Evolutionary conservation across 1,140 invertebrate genomes (phyloP), one percentile per base, ranked within the genome.

Genomic region (Drosophila orosa): DNA sequence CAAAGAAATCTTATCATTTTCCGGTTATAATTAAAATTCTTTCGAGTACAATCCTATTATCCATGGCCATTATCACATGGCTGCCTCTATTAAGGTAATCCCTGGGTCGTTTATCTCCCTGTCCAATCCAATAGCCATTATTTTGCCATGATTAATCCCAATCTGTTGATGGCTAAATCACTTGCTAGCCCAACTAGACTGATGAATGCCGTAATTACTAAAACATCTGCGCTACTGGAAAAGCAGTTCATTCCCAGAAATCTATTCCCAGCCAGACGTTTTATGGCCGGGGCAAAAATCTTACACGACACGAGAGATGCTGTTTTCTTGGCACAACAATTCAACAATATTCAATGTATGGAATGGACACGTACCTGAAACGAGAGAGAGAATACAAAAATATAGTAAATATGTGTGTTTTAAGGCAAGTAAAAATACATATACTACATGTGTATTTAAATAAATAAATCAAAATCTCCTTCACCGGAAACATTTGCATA

Each of bases 151-250:
- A 74, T 74, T 69, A 58, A 55, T 63, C 67, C 72, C 37, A 63
- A 74, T 74, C 39, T 50, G 69, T 57, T 74, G 72, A 74, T 74
- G 69, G 69, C 69, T 56, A 56, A 63, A 75, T 67, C 37, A 48
- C 47, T 75, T 52, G 72, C 52, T 39, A 52, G 54, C 57, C 48
- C 47, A 58, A 75, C 60, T 59, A 76, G 54, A 40, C 35, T 59
- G 61, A 75, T 74, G 60, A 56, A 76, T 67, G 63, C 50, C 62
- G 72, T 76, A 76, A 76, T 76, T 76, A 67, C 72, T 67, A 47
- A 54, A 76, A 76, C 73, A 67, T 67, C 55, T 54, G 73, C 39
- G 50, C 50, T 39, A 50, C 50, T 73, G 67, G 67, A 73, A 69
- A 73, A 52, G 31, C 31, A 31, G 63, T 54, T 39, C 52, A 40